These are phyloP conservation scores for Apostichopus californicus DNA, from an alignment of 35 echinoderm and acorn worm genomes.

Conservation along the genomic window DNA sequence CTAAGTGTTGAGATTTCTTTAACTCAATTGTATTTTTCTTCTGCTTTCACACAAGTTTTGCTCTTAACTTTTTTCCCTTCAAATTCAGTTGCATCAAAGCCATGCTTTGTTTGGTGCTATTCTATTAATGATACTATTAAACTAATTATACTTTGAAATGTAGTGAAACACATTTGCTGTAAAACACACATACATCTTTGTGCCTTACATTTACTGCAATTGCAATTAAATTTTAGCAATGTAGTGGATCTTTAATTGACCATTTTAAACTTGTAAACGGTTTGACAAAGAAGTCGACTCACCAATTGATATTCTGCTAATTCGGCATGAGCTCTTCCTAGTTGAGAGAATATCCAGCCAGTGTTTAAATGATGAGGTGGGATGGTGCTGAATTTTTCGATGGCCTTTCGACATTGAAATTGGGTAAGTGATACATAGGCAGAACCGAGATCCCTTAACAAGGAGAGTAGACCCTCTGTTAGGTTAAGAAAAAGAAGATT, in stretches of 20 bases:
- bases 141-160: too few species aligned
- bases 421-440: constrained; percentile 83
- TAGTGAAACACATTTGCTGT: too few species aligned
- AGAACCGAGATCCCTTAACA: constrained; percentile 88
- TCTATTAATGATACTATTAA: too few species aligned
- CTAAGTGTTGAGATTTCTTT: too few species aligned
- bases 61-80: too few species aligned
- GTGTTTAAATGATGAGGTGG: constrained; percentile 95
- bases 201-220: too few species aligned
- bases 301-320: constrained; percentile 97
- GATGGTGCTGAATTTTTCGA: constrained; percentile 74
- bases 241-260: too few species aligned
- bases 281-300: background rate
- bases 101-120: background rate
- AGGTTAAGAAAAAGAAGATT: background rate
- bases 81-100: background rate
- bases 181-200: too few species aligned
- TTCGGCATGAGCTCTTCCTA: constrained; percentile 87
- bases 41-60: too few species aligned
- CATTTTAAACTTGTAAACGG: too few species aligned
- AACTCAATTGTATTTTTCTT: too few species aligned
- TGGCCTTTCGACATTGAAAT: constrained; percentile 87
- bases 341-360: constrained; percentile 90
- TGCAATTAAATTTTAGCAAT: too few species aligned
- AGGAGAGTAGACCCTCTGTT: constrained; percentile 83